Evolutionary conservation across 1,140 invertebrate genomes (phyloP).

Genomic region (Drosophila erecta): DNA sequence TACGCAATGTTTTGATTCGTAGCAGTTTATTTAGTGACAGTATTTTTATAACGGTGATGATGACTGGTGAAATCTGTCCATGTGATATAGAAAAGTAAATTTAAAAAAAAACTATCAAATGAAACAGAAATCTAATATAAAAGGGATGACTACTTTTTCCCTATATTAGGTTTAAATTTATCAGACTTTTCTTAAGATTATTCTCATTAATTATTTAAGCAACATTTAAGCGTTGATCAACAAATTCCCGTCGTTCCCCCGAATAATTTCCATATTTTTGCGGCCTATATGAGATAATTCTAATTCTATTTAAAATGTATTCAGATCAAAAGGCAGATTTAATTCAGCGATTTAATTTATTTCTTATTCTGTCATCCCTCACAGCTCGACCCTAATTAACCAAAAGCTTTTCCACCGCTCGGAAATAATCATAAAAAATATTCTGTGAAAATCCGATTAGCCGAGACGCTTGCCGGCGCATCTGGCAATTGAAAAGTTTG

Average conservation of each 20-base stretch:
- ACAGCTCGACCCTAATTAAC: slow-evolving; percentile 63
- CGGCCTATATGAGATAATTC: background rate
- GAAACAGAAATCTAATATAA: no score
- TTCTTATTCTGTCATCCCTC: slow-evolving; percentile 22
- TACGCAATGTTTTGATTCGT: slow-evolving; percentile 13
- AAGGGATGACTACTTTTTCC: no score
- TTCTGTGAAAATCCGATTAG: slow-evolving; percentile 74
- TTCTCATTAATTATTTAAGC: no score
- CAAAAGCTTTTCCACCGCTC: slow-evolving; percentile 66
- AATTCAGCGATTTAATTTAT: background rate
- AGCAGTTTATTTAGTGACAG: no score
- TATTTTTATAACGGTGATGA: no score
- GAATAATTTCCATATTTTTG: background rate
- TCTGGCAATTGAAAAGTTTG: slow-evolving; percentile 81
- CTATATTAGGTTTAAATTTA: no score
- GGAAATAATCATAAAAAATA: slow-evolving; percentile 77
- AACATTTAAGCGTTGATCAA: background rate
- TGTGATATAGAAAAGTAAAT: no score
- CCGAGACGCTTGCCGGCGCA: slow-evolving; percentile 52
- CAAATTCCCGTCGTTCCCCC: background rate
- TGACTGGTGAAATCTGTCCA: no score
- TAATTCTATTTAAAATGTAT: background rate
- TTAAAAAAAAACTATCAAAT: no score
- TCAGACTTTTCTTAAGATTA: no score
- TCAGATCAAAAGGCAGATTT: slow-evolving; percentile 5